These are phyloP conservation scores for Anhinga anhinga DNA, from an alignment of 2,113 vertebrate genomes.

Conservation along the genomic window DNA sequence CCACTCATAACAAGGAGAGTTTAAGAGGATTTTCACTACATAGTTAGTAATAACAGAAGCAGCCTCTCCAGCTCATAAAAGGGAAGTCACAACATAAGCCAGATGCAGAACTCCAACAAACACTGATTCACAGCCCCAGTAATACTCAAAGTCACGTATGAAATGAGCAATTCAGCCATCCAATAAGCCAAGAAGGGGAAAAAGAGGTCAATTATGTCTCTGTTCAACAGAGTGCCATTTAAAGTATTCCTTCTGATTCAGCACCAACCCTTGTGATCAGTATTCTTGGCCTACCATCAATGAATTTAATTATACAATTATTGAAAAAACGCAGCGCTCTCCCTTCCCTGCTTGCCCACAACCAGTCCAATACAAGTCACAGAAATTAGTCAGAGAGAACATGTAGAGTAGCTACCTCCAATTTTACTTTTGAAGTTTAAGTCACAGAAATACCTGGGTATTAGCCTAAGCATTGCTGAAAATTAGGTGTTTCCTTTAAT, in stretches of 20 bases:
- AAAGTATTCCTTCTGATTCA: slow-evolving; percentile 70
- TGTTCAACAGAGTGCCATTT: slow-evolving; percentile 63
- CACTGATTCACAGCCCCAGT: slow-evolving; percentile 73
- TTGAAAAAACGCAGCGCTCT: not conserved
- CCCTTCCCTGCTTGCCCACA: slow-evolving; percentile 12
- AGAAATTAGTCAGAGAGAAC: slow-evolving; percentile 19
- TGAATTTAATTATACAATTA: slow-evolving; percentile 48
- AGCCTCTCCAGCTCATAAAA: slow-evolving; percentile 64
- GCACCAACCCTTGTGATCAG: slow-evolving; percentile 48
- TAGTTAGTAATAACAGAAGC: slow-evolving; percentile 40
- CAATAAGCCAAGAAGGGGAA: not conserved
- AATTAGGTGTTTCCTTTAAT: not conserved
- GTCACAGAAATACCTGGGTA: not conserved
- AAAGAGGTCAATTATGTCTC: slow-evolving; percentile 37
- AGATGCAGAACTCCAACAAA: slow-evolving; percentile 73
- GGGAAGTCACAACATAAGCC: slow-evolving; percentile 59
- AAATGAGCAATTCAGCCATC: slow-evolving; percentile 61
- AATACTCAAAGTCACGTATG: slow-evolving; percentile 69
- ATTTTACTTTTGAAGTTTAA: slow-evolving; percentile 27
- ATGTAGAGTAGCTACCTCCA: not conserved
- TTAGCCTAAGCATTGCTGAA: not conserved
- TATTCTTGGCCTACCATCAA: slow-evolving; percentile 48
- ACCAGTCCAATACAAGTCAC: not conserved
- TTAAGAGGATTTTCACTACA: slow-evolving; percentile 47
- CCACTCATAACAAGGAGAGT: slow-evolving; percentile 32